Base-by-base conservation (phyloP, 2,113 vertebrate species). In the Aspiorhynchus laticeps region DNA sequence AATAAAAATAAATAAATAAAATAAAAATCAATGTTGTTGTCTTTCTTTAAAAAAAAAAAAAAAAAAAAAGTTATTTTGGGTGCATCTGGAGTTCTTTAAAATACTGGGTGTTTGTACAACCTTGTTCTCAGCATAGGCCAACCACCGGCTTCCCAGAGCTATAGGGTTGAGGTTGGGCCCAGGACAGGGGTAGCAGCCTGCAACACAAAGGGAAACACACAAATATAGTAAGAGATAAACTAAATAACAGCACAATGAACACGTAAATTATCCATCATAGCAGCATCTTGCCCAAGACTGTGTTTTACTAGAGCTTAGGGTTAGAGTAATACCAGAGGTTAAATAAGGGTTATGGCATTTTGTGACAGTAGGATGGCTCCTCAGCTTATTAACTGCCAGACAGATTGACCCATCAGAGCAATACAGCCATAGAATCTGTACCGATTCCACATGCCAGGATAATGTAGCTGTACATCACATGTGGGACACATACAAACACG, bases 81-180 rank as follows among this genome's bases (percentile, higher is more conserved):
- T 28, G 41, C 41, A 63, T 87, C 19, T 83, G 41, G 51, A 36
- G 7, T 33, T 24, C 28, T 74, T 51, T 78, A 38, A 53, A 21
- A 74, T 69, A 15, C 21, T 69, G 74, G 19, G 41, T 90, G 85
- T 46, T 80, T 26, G 63, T 33, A 85, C 93, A 95, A 99, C 98
- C 97, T 99, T 99, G 92, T 99, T 99, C 93, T 99, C 98, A 75
- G 98, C 98, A 75, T 99, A 99, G 86, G 98, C 98, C 61, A 99
- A 95, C 98, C 98, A 99, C 80, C 98, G 97, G 87, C 96, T 96
- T 87, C 98, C 98, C 82, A 99, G 94, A 87, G 98, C 97, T 87
- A 99, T 94, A 26, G 98, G 98, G 92, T 99, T 99, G 94, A 98
- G 97, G 91, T 97, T 98, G 89, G 97, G 98, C 88, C 98, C 98